Evolutionary conservation across 2,113 vertebrate species (phyloP).

Genomic region (Malurus cyaneus): DNA sequence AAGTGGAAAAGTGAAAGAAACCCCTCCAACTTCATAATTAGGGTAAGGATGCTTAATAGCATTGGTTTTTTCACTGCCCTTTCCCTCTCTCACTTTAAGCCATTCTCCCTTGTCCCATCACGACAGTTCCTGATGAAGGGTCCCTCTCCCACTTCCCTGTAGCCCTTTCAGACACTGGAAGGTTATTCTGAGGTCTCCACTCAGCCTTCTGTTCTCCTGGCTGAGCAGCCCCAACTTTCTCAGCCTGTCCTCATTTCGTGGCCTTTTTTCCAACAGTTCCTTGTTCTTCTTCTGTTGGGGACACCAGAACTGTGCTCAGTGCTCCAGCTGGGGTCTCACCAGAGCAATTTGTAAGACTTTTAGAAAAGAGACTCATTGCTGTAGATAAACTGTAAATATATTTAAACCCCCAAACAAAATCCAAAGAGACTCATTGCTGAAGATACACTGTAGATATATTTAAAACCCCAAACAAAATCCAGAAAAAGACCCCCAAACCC

Average conservation of each 20-base stretch:
- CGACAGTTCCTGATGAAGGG: fast-evolving
- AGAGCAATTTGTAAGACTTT: background rate
- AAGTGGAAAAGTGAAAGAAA: background rate
- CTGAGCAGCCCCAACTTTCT: fast-evolving
- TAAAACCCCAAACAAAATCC: background rate
- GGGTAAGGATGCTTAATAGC: background rate
- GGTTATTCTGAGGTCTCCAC: background rate
- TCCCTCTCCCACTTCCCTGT: background rate
- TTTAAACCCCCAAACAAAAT: too few species aligned
- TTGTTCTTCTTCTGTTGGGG: fast-evolving
- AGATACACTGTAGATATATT: too few species aligned
- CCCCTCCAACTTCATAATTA: background rate
- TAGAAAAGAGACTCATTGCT: background rate
- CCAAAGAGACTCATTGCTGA: too few species aligned
- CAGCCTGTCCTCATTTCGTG: background rate
- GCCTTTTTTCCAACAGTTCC: fast-evolving
- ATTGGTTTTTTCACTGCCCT: background rate
- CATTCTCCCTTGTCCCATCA: background rate
- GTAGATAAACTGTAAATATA: too few species aligned
- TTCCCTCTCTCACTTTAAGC: background rate
- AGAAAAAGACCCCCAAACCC: background rate
- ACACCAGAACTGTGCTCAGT: background rate
- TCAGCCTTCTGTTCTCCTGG: background rate
- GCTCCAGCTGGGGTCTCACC: background rate
- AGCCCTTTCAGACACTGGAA: background rate